Evolutionary conservation across 53 echinoderm and acorn worm genomes (phyloP), one percentile per base, ranked within the genome.

Genomic region (Mesocentrotus franciscanus): DNA sequence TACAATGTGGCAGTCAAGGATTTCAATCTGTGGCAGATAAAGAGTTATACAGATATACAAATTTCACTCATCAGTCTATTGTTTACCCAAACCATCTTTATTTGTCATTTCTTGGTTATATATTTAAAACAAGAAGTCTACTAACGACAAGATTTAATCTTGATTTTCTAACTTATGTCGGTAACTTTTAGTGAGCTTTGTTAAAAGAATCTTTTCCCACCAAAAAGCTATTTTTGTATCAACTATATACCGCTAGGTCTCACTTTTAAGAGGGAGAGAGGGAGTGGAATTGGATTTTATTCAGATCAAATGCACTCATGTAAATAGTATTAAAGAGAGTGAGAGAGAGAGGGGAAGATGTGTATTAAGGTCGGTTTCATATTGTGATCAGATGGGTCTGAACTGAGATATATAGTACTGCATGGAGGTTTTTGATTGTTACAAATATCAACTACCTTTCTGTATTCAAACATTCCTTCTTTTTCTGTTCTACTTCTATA

Each of bases 381-480:
- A 58, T 57, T 87, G 9, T n/a, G 57, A 87, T 57, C 15, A 57
- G 57, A 1, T 58, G 0, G 27, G 17, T 57, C 87, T 57, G 87
- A 87, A 87, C 12, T 27, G 15, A 57, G 56, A 27, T 27, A 58
- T 20, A 87, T 84, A 84, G 84, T 57, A 58, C 87, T 87, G 26
- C 29, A 11, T 9, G 14, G n/a, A 57, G 29, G 56, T n/a, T 56
- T 59, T 87, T 87, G 56, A 58, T 58, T n/a, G 57, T 87, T 57
- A 26, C 58, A 58, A 4, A 87, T 87, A 87, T 57, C 27, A 87
- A 87, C 87, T 87, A 87, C 87, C 57, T 59, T 26, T 87, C 87
- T 87, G 87, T 87, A 58, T 87, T 87, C 57, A 58, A 58, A 87
- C 87, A 87, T 87, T 87, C 87, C 87, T 56, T 87, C 58, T 87